phyloP scores from a whole-genome alignment of 2,888 invertebrate genomes.

The Pandemis heparana region DNA sequence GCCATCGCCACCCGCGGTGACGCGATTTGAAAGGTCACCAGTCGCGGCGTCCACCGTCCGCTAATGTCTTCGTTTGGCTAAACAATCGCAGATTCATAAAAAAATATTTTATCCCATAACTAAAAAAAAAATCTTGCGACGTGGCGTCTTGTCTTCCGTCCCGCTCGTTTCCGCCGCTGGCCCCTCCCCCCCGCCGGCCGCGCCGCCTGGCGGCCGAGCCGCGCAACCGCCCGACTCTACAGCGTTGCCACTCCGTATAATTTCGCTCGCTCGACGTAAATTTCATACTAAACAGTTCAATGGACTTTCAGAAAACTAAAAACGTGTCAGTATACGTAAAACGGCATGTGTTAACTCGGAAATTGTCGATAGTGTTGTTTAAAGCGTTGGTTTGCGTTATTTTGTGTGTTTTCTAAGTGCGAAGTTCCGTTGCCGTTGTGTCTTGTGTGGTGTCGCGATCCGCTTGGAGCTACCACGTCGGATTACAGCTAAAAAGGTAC shows the following conservation, averaged over 20 bases:
- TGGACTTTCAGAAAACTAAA: constrained; percentile 83
- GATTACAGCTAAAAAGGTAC: constrained; percentile 76
- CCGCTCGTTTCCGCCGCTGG: constrained; percentile 63
- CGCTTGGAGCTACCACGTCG: constrained; percentile 71
- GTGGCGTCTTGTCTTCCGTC: constrained; percentile 56
- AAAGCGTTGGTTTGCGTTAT: constrained; percentile 67
- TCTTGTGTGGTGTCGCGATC: constrained; percentile 76
- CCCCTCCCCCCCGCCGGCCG: constrained; percentile 70
- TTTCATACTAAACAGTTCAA: constrained; percentile 85
- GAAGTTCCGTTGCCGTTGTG: constrained; percentile 78
- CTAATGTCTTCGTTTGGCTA: constrained; percentile 76
- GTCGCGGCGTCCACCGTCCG: constrained; percentile 67
- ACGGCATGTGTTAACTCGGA: constrained; percentile 72
- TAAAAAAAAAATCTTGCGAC: constrained; percentile 62
- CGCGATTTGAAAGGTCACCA: constrained; percentile 81
- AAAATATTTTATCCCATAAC: constrained; percentile 66
- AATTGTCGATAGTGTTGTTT: constrained; percentile 74
- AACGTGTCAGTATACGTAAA: constrained; percentile 76
- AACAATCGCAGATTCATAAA: constrained; percentile 76
- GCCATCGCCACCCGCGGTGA: constrained; percentile 78
- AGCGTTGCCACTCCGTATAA: constrained; percentile 86
- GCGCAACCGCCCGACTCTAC: constrained; percentile 78
- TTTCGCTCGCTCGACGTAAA: constrained; percentile 86
- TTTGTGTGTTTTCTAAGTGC: constrained; percentile 78
- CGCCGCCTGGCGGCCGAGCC: constrained; percentile 79